phyloP scores from a whole-genome alignment of 2,113 vertebrate genomes.

The Carassius gibelio region DNA sequence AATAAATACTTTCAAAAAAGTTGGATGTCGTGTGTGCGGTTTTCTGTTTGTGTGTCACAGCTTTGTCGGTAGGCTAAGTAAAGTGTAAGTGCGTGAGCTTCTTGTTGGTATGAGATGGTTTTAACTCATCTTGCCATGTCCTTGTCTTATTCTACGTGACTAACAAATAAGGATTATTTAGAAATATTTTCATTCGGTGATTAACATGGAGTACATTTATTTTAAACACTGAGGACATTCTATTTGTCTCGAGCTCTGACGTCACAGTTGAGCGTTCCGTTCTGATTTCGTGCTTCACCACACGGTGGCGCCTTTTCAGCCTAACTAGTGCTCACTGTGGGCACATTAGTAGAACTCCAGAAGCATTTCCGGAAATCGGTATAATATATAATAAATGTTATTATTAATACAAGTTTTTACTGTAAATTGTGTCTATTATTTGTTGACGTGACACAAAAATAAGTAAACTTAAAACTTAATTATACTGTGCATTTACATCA shows the following conservation, averaged over 20 bases:
- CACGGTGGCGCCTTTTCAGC: constrained; percentile 37
- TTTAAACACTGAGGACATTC: constrained; percentile 51
- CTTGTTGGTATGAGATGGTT: background rate
- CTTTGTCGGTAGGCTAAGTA: background rate
- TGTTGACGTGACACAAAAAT: background rate
- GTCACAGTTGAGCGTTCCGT: background rate
- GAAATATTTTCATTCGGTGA: background rate
- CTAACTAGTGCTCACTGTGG: background rate
- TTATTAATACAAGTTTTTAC: background rate
- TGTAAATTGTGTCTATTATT: background rate
- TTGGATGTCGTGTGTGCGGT: constrained; percentile 22
- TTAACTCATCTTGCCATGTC: background rate
- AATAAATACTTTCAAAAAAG: constrained; percentile 62
- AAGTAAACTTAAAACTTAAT: background rate
- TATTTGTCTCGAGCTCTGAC: background rate
- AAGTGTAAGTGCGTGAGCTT: background rate
- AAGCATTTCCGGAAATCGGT: too few relatives aligned
- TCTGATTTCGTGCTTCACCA: background rate
- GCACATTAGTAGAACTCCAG: too few relatives aligned
- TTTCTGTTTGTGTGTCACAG: background rate
- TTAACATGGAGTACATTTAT: constrained; percentile 4
- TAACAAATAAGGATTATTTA: background rate
- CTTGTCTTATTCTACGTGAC: background rate
- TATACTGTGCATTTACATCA: background rate
- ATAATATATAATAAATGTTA: too few relatives aligned